Base-by-base conservation (phyloP, 1,140 invertebrate species). In the Homalodisca vitripennis region DNA sequence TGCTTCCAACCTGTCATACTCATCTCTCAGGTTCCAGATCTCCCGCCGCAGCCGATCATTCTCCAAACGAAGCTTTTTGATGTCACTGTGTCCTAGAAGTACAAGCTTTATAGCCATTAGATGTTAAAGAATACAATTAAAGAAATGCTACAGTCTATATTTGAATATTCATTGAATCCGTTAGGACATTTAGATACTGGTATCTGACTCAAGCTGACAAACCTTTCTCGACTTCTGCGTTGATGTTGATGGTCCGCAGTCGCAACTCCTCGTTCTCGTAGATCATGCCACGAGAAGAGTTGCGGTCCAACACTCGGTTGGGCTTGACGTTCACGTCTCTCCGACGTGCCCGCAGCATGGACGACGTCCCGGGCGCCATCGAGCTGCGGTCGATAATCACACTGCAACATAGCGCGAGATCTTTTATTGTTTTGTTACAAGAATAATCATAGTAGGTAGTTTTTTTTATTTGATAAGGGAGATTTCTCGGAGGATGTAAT, bases 251-350 rank as follows among this genome's bases (percentile, higher is more conserved):
- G 26, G 92, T 95, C 71, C 92, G 87, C 75, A 95, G 80, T 74
- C 93, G 83, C n/a, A 95, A 84, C 77, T 94, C 93, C 79, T 95
- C 93, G 83, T 95, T 95, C 81, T 95, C 93, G 82, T 91, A 93
- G 74, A 93, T 87, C 91, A 93, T 93, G 64, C 91, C 91, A 73
- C 92, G 85, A 26, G 90, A 92, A 24, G 91, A 92, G 79, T 91
- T 92, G 72, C 89, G 84, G 80, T 93, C 91, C 80, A 93, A 88
- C 79, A 87, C 86, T 67, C 89, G 82, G 79, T 90, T 90, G 22
- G 88, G 88, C 74, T 90, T 90, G 78, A 90, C 82, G 78, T 86
- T 88, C 75, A 86, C 84, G 81, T 90, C 89, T 70, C 87, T 85
- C 55, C 88, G 83, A 53, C 87, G 80, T 73, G 88, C 84, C 60